Conservation (phyloP, 2,113 vertebrate species). For the Anoura caudifer region DNA sequence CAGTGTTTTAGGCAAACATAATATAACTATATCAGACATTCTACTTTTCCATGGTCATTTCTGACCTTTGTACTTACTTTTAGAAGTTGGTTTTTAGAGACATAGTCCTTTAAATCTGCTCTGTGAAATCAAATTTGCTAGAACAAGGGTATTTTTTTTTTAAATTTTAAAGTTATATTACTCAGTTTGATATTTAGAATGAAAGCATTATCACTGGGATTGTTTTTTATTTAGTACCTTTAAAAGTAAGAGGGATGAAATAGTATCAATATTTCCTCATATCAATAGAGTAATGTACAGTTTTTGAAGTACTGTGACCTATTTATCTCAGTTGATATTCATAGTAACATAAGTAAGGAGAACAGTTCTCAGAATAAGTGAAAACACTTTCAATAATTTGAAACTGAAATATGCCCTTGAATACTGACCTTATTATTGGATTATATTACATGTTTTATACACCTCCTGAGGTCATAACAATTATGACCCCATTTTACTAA, state of each 20-base stretch:
- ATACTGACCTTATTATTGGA: not conserved
- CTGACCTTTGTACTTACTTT: not conserved
- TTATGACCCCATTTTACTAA: not conserved
- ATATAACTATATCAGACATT: not conserved
- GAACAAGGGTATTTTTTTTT: not conserved
- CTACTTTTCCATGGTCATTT: not conserved
- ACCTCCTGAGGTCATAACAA: not conserved
- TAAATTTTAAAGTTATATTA: not conserved
- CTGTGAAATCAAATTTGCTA: not conserved
- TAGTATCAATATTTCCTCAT: not conserved
- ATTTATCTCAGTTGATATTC: not conserved
- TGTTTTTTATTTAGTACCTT: not conserved
- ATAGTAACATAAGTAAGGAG: not conserved
- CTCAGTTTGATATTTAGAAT: conserved; percentile 21
- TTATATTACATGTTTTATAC: not conserved
- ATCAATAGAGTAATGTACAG: not conserved
- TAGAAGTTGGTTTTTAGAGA: not conserved
- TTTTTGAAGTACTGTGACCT: not conserved
- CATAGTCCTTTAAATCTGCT: not conserved
- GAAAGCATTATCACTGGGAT: not conserved
- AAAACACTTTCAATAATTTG: not conserved
- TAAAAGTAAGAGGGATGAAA: not conserved
- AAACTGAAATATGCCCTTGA: not conserved
- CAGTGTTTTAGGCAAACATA: not conserved
- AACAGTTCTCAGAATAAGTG: not conserved